A percentile compares a stretch with the other conserved stretches of the same genome.
Evolutionary conservation across 2,797 vertebrate genomes (phyloP).

Genomic region (Arrhamphus sclerolepis): DNA sequence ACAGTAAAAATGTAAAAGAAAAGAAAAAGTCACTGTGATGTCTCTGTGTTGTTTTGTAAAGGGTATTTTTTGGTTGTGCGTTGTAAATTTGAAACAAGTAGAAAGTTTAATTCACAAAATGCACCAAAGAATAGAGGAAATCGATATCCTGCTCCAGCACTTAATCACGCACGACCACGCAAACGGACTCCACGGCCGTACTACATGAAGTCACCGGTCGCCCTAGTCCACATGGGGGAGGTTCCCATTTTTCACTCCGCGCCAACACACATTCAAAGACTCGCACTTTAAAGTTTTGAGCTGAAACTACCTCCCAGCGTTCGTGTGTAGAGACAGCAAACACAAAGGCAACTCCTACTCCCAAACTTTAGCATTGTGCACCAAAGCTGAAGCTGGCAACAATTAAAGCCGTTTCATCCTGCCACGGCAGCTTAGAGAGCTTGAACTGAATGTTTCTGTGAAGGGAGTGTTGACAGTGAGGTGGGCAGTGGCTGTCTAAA

Average conservation of each 20-base stretch:
- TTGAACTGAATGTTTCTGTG: constrained; percentile 29
- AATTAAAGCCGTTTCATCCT: constrained; percentile 31
- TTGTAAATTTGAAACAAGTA: constrained; percentile 7
- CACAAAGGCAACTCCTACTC: constrained; percentile 35
- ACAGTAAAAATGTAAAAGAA: background rate
- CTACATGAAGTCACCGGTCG: constrained; percentile 23
- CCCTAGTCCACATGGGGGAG: constrained; percentile 17
- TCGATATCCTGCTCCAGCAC: constrained; percentile 18
- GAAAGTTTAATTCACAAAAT: constrained; percentile 50
- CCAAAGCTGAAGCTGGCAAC: constrained; percentile 11
- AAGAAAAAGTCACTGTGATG: background rate
- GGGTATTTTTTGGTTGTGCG: background rate
- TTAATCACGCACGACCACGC: background rate
- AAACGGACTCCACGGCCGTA: constrained; percentile 14
- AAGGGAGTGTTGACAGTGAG: constrained; percentile 30
- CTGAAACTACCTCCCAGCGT: constrained; percentile 14
- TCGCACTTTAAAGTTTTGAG: constrained; percentile 13
- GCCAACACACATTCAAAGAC: constrained; percentile 10
- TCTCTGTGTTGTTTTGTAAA: background rate
- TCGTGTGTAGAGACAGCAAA: constrained; percentile 9
- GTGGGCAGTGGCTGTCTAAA: constrained; percentile 20
- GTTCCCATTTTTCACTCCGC: constrained; percentile 16
- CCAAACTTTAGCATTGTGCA: constrained; percentile 17
- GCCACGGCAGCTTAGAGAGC: constrained; percentile 13
- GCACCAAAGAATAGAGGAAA: constrained; percentile 25